Base-by-base conservation (phyloP, 1,140 invertebrate genomes). In the Geopemphigus sp. region DNA sequence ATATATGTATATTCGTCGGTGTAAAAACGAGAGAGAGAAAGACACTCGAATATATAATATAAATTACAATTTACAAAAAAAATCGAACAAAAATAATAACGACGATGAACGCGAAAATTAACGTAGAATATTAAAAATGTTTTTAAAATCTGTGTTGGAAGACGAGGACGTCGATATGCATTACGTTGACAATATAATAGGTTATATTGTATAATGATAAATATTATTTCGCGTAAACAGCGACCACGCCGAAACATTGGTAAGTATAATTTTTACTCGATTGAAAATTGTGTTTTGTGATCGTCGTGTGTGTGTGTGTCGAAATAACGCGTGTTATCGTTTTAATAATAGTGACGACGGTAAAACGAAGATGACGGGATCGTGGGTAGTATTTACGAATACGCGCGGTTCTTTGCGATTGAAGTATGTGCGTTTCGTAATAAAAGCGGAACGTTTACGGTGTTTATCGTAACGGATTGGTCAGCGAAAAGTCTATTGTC, bases 91-190 rank as follows among this genome's bases (percentile, higher is more conserved):
- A 29, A 32, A 63, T 63, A 17, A 32, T 63, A 29, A 63, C 11
- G 6, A 50, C 4, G 0, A 45, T 24, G 47, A 63, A 61, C 8
- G 3, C 32, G 8, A 39, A 39, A 39, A 39, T 8, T 3, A 39
- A 3, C 32, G 32, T 39, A 39, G 8, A 39, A 39, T 39, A 78
- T 17, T 61, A 50, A n/a, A 39, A 76, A 76, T 12, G 56, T 22
- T 61, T n/a, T n/a, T 78, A 61, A 61, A 61, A 78, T 61, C 24
- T 78, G 74, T 78, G 74, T 78, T 78, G 74, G 74, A 78, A 78
- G 74, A 78, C 74, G 74, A 78, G 74, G 74, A 78, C 74, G 74
- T 78, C 74, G 74, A 78, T 78, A 78, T 78, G 74, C 74, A 78
- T 78, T 63, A 63, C 15, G 57, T 78, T 78, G 45, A 78, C 74